Conservation (phyloP, 2,888 invertebrate species). For the Calameuta pallipes region DNA sequence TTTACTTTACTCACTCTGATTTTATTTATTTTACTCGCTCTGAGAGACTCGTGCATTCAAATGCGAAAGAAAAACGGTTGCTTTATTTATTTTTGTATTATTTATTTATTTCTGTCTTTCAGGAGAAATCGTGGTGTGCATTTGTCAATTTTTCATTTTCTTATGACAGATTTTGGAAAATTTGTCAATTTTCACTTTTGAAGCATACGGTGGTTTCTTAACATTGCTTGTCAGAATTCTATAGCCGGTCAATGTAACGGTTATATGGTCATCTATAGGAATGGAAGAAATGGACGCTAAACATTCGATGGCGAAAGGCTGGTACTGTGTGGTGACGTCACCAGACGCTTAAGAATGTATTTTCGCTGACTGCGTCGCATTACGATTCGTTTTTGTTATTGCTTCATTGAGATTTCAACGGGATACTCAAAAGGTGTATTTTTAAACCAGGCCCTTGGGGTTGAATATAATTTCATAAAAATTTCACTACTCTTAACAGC, state of each 20-base stretch:
- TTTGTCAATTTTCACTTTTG: neutral
- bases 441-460: neutral
- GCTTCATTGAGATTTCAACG: neutral
- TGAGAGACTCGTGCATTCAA: neutral
- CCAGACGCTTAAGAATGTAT: constrained; percentile 7
- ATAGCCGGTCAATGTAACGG: neutral
- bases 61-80: neutral
- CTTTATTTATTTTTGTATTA: neutral
- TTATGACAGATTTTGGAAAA: neutral
- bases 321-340: constrained; percentile 16
- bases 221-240: neutral
- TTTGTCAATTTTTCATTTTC: neutral
- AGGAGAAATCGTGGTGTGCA: neutral
- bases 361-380: neutral
- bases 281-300: constrained; percentile 1
- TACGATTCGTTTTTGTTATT: neutral
- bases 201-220: neutral
- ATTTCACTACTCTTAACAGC: neutral
- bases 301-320: constrained; percentile 16
- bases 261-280: neutral
- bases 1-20: too few species aligned
- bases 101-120: neutral
- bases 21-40: neutral
- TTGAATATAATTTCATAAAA: neutral
- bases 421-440: neutral